phyloP scores from a whole-genome alignment of 2,888 invertebrate genomes.

The Cataglyphis rosenhaueri region DNA sequence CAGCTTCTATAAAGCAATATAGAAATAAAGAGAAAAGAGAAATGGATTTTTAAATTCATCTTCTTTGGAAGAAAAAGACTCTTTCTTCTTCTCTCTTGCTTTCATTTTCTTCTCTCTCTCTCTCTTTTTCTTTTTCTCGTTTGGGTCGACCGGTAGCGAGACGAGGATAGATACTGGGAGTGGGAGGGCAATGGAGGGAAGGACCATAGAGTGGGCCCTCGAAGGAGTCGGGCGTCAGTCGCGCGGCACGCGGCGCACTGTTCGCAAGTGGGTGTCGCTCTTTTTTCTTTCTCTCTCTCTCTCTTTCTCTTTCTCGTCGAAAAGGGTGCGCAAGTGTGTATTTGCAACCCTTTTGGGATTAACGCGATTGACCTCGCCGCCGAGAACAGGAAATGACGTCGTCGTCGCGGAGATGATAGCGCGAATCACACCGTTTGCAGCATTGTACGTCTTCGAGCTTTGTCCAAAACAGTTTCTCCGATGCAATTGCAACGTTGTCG shows the following conservation, averaged over 20 bases:
- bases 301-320: conserved; percentile 40
- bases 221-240: conserved; percentile 79
- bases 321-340: conserved; percentile 52
- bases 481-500: conserved; percentile 34
- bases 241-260: conserved; percentile 83
- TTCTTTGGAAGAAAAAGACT: conserved; percentile 1
- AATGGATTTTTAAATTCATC: not conserved
- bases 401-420: conserved; percentile 50
- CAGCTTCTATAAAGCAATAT: conserved; percentile 7
- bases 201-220: conserved; percentile 60
- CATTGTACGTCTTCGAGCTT: conserved; percentile 45
- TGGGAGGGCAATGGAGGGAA: conserved; percentile 56
- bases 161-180: conserved; percentile 36
- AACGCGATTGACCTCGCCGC: conserved; percentile 40
- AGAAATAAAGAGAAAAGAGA: conserved; percentile 45
- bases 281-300: not conserved
- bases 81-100: not conserved
- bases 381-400: conserved; percentile 49
- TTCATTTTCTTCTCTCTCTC: not conserved
- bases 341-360: conserved; percentile 47
- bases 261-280: conserved; percentile 74
- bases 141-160: not conserved
- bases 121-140: not conserved
- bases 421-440: conserved; percentile 44
- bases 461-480: not conserved